phyloP scores from a whole-genome alignment of 2,888 invertebrate genomes.

The Coleophora flavipennella region DNA sequence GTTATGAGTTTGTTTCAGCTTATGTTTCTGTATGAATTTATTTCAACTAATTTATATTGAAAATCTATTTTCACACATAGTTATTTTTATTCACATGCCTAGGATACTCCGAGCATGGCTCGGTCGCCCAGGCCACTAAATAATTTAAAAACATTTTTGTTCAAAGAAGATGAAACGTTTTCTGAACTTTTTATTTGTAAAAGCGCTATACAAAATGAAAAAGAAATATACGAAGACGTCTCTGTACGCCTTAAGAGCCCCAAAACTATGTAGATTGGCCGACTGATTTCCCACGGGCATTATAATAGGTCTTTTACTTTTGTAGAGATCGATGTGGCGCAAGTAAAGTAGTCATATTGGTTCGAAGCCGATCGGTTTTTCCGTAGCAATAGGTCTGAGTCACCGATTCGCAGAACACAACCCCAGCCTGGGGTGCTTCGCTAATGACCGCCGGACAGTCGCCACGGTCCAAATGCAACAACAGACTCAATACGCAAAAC shows the following conservation, averaged over 20 bases:
- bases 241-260: conserved; percentile 5
- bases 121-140: too few relatives aligned
- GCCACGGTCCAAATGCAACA: conserved; percentile 46
- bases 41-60: too few relatives aligned
- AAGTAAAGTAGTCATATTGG: conserved; percentile 37
- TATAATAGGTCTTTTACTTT: conserved; percentile 29
- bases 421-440: conserved; percentile 54
- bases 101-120: too few relatives aligned
- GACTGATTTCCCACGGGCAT: conserved; percentile 26
- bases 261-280: conserved; percentile 18
- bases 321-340: conserved; percentile 30
- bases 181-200: too few relatives aligned
- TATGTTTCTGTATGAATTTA: too few relatives aligned
- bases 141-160: too few relatives aligned
- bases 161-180: too few relatives aligned
- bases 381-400: conserved; percentile 49
- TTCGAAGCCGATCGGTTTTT: conserved; percentile 51
- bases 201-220: conserved; percentile 5
- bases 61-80: too few relatives aligned
- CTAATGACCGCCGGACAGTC: conserved; percentile 62
- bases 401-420: conserved; percentile 59
- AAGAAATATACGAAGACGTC: conserved; percentile 4
- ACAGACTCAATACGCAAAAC: conserved; percentile 40
- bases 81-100: too few relatives aligned
- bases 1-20: too few relatives aligned